These are phyloP conservation scores for Drosophila murphyi DNA, from an alignment of 1,140 invertebrate genomes.

Conservation along the genomic window DNA sequence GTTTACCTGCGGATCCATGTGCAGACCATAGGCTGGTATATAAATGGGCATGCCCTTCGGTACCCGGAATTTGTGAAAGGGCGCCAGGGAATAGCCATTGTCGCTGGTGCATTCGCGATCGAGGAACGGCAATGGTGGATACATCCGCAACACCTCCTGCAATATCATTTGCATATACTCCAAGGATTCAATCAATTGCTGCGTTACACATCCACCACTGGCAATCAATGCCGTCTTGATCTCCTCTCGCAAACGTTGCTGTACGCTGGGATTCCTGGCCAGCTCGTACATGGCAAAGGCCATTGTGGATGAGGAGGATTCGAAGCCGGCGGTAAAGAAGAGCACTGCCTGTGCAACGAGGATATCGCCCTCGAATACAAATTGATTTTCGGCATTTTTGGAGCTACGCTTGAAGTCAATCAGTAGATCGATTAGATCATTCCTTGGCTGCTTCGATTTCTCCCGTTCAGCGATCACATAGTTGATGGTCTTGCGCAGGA, in stretches of 20 bases:
- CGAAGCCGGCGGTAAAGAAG: slow-evolving; percentile 88
- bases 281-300: slow-evolving; percentile 85
- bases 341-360: slow-evolving; percentile 87
- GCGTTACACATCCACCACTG: slow-evolving; percentile 79
- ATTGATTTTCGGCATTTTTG: slow-evolving; percentile 30
- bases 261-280: slow-evolving; percentile 84
- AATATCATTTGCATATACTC: slow-evolving; percentile 84
- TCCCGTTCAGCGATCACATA: slow-evolving; percentile 81
- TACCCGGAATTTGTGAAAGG: slow-evolving; percentile 60
- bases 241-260: slow-evolving; percentile 84
- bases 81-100: slow-evolving; percentile 54
- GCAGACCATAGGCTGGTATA: slow-evolving; percentile 75
- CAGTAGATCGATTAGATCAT: slow-evolving; percentile 85
- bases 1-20: slow-evolving; percentile 75
- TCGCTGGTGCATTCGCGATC: slow-evolving; percentile 84
- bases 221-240: slow-evolving; percentile 80
- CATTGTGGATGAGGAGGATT: slow-evolving; percentile 85
- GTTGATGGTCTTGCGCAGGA: slow-evolving; percentile 81
- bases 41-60: slow-evolving; percentile 75
- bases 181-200: slow-evolving; percentile 84
- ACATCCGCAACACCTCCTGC: slow-evolving; percentile 86
- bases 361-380: slow-evolving; percentile 77
- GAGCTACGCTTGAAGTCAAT: slow-evolving; percentile 70
- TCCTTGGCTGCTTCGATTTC: slow-evolving; percentile 59
- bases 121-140: slow-evolving; percentile 86